Base-by-base conservation (phyloP, 30 jellyfish, hydroid and myxozoan species). In the Pseudorhiza aurosa region DNA sequence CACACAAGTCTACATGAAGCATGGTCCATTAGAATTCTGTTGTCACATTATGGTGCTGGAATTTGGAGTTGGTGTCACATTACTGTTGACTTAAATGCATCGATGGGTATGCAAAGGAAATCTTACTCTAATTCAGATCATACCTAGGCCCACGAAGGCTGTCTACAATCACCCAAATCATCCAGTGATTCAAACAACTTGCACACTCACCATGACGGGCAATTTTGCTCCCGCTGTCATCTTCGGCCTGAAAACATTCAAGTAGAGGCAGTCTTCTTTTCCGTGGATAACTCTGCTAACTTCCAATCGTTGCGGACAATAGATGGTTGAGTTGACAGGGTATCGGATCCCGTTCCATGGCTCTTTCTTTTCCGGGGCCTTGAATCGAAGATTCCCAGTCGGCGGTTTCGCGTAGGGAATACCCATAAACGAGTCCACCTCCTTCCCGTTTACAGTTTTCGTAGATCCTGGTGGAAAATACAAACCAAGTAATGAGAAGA, bases 391-490 rank as follows among this genome's bases (percentile, higher is more conserved):
- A 40, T 42, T 43, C 17, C 81, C 81, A 35, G 39, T 35, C 18
- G 81, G 81, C 14, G 81, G 81, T 25, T 67, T 33, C 22, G 81
- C 81, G 37, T 7, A 67, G n/a, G 81, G 81, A 7, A 67, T 43
- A 40, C 64, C 6, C 32, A 30, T n/a, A 35, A 67, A 67, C 17
- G 64, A 18, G 64, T 67, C 60, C 64, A 67, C 81, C 19, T 0
- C 25, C 37, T 26, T 59, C 49, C 27, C 44, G 7, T 49, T 29
- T 6, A 49, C 29, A 25, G 63, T 49, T 14, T 29, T 25, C 7
- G 29, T 49, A 2, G 63, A 15, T 4, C 63, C 63, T 49, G n/a
- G 63, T n/a, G n/a, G n/a, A n/a, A n/a, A n/a, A n/a, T n/a, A n/a
- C n/a, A n/a, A n/a, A n/a, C n/a, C n/a, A n/a, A n/a, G n/a, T n/a